Base-by-base conservation (phyloP, 37 sponge, comb jelly and placozoan genomes). In the Ianthella basta region DNA sequence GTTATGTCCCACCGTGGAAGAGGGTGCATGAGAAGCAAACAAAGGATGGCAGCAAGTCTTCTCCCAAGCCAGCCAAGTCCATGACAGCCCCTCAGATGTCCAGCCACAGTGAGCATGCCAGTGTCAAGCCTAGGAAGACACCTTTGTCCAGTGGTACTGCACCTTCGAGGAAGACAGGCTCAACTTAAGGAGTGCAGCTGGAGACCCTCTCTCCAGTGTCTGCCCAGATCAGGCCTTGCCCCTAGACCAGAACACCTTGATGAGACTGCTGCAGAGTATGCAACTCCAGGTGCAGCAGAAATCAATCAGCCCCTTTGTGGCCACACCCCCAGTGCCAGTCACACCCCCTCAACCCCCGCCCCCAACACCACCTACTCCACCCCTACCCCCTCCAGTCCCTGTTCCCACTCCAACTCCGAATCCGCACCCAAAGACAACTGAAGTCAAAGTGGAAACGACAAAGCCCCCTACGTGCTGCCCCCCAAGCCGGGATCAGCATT, bases 321-420 rank as follows among this genome's bases (percentile, higher is more conserved):
- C 53, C 27, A 34, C 75, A 1, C 80, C 56, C 33, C 57, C 70
- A 18, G 54, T 70, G 14, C 54, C 77, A 21, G 34, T 34, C 21
- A 20, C 75, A 13, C 34, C 68, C 21, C 80, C 55, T 16, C 79
- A 56, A 19, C 81, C 87, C 6, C 87, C 59, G 14, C 85, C 75
- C 14, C 85, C 85, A 24, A 60, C 79, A 8, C 53, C 61, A 32
- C 60, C 60, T 36, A 27, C 79, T 20, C 86, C 86, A 0, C 86
- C 87, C 16, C 82, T 82, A 32, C 87, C 81, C 10, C 87, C 87
- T 10, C 87, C 87, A 0, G 60, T 75, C 70, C 54, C 60, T 55
- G 39, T 39, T 57, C 82, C 82, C 38, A 66, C 72, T 1, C 3
- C 63, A 4, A 27, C 65, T 30, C 55, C 35, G 25, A 36, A 25